A percentile compares a stretch with the other conserved stretches of the same genome.
phyloP scores from a whole-genome alignment of 64 coral and sea anemone genomes.

The Actinia equina region DNA sequence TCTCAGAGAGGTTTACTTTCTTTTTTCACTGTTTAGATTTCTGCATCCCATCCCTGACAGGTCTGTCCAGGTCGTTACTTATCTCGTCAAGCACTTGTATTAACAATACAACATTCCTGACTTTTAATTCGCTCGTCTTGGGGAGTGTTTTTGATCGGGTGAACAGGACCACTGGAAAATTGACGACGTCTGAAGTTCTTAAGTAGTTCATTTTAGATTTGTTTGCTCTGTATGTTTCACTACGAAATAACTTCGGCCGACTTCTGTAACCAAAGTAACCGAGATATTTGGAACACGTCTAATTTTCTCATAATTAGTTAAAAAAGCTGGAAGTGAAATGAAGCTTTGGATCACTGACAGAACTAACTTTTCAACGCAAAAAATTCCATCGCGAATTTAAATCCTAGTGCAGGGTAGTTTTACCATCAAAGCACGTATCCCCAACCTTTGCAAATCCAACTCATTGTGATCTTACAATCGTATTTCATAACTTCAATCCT shows the following conservation, averaged over 20 bases:
- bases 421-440: neutral
- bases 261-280: neutral
- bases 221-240: neutral
- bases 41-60: neutral
- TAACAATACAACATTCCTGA: neutral
- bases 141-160: neutral
- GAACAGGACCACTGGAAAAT: neutral
- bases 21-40: neutral
- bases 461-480: neutral
- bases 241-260: neutral
- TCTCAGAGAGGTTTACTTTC: neutral
- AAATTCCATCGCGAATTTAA: too few species aligned
- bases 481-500: neutral
- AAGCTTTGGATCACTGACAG: too few species aligned
- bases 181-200: neutral
- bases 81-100: neutral
- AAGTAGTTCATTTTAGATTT: constrained; percentile 8
- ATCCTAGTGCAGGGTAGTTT: neutral
- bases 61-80: neutral
- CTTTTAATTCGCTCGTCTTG: neutral
- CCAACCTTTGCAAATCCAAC: neutral
- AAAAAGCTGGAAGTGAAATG: too few species aligned
- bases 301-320: too few species aligned
- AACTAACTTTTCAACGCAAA: too few species aligned
- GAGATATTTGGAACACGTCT: neutral